A percentile compares a stretch with the other conserved stretches of the same genome.
Conservation (phyloP, 2,888 invertebrate species). For the Ditylenchus weischeri region DNA sequence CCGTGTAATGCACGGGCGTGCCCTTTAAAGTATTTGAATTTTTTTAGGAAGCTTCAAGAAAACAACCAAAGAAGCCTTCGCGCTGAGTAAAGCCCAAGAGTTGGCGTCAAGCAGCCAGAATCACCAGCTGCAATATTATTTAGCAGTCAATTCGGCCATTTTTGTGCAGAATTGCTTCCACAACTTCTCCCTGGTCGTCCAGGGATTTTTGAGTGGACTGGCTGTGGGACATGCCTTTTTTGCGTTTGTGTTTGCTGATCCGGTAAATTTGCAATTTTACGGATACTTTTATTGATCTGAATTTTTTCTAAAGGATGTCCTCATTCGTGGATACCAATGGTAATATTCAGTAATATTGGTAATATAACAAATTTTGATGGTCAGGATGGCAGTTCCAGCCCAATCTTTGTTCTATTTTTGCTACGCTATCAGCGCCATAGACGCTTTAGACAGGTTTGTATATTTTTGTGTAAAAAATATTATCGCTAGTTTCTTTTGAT, state of each 20-base stretch:
- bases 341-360: neutral
- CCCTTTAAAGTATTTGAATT: no score
- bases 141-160: slow-evolving; percentile 24
- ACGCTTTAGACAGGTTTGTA: slow-evolving; percentile 34
- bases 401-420: slow-evolving; percentile 37
- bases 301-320: neutral
- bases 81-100: slow-evolving; percentile 15
- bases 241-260: slow-evolving; percentile 42
- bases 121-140: slow-evolving; percentile 23
- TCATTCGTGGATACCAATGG: slow-evolving; percentile 15
- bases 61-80: slow-evolving; percentile 21
- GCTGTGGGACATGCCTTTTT: slow-evolving; percentile 42
- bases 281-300: neutral
- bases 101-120: slow-evolving; percentile 4
- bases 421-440: slow-evolving; percentile 26
- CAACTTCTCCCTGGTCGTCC: slow-evolving; percentile 28
- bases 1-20: no score
- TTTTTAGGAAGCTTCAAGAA: slow-evolving; percentile 21
- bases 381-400: slow-evolving; percentile 25
- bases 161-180: slow-evolving; percentile 28
- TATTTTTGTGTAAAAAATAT: neutral
- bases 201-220: slow-evolving; percentile 28
- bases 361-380: neutral
- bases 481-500: no score
- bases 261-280: slow-evolving; percentile 8